Percentiles rank a stretch among this genome's conserved stretches.
These are phyloP conservation scores for Pollimyrus isidori DNA, from an alignment of 2,113 vertebrate genomes.

Conservation along the genomic window DNA sequence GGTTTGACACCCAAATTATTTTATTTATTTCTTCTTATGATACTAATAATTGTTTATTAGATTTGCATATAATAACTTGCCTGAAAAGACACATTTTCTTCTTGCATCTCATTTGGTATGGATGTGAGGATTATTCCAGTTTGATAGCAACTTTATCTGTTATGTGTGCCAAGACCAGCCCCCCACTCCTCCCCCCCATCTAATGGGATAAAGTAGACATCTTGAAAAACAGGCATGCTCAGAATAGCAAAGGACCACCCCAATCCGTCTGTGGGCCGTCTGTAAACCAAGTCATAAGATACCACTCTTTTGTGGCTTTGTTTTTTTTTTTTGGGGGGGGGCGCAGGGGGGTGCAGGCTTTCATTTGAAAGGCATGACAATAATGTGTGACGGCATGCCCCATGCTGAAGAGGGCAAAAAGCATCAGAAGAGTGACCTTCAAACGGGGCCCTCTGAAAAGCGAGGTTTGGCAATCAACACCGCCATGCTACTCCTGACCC, in stretches of 20 bases:
- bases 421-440: not conserved
- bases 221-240: not conserved
- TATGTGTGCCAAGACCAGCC: not conserved
- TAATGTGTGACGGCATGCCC: not conserved
- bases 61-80: not conserved
- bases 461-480: not conserved
- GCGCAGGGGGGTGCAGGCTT: not conserved
- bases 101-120: constrained; percentile 10
- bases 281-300: not conserved
- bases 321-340: not conserved
- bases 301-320: not conserved
- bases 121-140: not conserved
- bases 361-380: not conserved
- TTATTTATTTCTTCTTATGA: not conserved
- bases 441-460: not conserved
- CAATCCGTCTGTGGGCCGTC: not conserved
- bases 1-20: not conserved
- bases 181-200: not conserved
- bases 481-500: not conserved
- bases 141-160: not conserved
- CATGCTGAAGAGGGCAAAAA: not conserved
- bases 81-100: not conserved
- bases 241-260: not conserved
- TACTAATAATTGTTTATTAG: not conserved
- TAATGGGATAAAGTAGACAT: constrained; percentile 8